Percentiles rank a stretch among this genome's conserved stretches.
phyloP scores from a whole-genome alignment of 2,888 invertebrate genomes.

The Miltochrista miniata region DNA sequence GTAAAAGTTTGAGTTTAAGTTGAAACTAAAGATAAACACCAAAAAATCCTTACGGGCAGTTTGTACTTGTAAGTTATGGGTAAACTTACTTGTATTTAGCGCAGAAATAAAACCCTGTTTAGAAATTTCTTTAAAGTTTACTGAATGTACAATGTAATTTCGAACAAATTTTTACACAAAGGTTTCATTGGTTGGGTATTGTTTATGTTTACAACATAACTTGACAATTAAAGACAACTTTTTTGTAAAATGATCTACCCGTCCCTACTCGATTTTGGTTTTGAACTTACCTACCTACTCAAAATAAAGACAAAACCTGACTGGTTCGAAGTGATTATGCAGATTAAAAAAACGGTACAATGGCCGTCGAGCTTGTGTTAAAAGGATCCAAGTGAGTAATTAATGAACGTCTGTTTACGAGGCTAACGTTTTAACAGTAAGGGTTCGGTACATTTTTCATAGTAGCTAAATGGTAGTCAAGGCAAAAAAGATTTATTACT shows the following conservation, averaged over 20 bases:
- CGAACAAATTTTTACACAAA: too few species aligned
- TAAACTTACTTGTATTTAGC: slow-evolving; percentile 23
- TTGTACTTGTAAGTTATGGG: slow-evolving; percentile 36
- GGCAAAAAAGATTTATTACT: too few species aligned
- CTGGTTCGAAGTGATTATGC: neutral
- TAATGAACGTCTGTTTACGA: neutral
- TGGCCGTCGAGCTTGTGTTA: slow-evolving; percentile 1
- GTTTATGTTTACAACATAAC: slow-evolving; percentile 41
- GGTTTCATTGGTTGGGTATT: too few species aligned
- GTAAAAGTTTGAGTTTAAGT: slow-evolving; percentile 61
- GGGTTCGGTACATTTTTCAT: too few species aligned
- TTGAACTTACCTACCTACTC: too few species aligned
- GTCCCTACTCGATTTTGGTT: too few species aligned
- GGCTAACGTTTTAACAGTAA: neutral
- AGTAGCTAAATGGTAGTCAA: neutral
- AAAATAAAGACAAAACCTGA: too few species aligned
- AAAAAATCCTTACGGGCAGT: slow-evolving; percentile 38
- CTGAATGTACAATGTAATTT: too few species aligned
- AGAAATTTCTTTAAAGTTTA: too few species aligned
- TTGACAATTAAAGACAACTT: too few species aligned
- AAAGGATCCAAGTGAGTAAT: neutral
- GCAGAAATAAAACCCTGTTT: too few species aligned
- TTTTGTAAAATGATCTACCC: too few species aligned
- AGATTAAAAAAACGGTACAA: neutral
- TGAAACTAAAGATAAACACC: slow-evolving; percentile 43